A percentile compares a stretch with the other conserved stretches of the same genome.
Evolutionary conservation across 2,888 invertebrate species (phyloP).

Genomic region (Helleia helle): DNA sequence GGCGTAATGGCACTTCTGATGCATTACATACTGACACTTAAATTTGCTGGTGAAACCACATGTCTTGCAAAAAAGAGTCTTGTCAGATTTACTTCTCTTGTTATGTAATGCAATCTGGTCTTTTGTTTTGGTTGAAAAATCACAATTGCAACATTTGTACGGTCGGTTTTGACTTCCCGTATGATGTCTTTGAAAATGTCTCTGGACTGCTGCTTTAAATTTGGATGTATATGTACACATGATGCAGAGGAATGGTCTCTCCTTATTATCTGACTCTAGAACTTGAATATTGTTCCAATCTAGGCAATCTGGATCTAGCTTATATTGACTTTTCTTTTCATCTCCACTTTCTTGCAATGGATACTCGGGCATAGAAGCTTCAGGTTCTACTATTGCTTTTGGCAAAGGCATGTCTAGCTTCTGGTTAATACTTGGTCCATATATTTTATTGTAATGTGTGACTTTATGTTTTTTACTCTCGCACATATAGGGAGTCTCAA

Average conservation of each 20-base stretch:
- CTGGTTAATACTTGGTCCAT: constrained; percentile 14
- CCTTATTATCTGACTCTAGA: constrained; percentile 32
- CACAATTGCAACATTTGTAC: constrained; percentile 47
- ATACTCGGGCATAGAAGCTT: constrained; percentile 8
- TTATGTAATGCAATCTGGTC: constrained; percentile 49
- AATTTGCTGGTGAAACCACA: constrained; percentile 36
- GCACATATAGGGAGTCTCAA: constrained; percentile 38
- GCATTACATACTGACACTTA: constrained; percentile 42
- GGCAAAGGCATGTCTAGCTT: constrained; percentile 16
- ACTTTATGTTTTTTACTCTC: constrained; percentile 41
- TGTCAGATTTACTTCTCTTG: constrained; percentile 37
- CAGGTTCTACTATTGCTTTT: constrained; percentile 12
- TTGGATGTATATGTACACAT: constrained; percentile 41
- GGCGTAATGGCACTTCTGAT: constrained; percentile 42
- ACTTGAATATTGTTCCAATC: constrained; percentile 47
- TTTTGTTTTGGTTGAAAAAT: constrained; percentile 51
- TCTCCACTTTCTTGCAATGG: neutral
- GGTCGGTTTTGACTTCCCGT: constrained; percentile 38
- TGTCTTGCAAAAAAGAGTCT: constrained; percentile 25
- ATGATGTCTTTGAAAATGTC: constrained; percentile 50
- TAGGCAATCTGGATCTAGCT: constrained; percentile 32
- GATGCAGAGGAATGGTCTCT: constrained; percentile 40
- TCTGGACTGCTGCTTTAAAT: constrained; percentile 48
- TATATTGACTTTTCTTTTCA: constrained; percentile 24
- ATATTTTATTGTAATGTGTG: constrained; percentile 24